A percentile compares a stretch with the other conserved stretches of the same genome.
phyloP scores from a whole-genome alignment of 1,140 invertebrate genomes.

The Epicauta chinensis region DNA sequence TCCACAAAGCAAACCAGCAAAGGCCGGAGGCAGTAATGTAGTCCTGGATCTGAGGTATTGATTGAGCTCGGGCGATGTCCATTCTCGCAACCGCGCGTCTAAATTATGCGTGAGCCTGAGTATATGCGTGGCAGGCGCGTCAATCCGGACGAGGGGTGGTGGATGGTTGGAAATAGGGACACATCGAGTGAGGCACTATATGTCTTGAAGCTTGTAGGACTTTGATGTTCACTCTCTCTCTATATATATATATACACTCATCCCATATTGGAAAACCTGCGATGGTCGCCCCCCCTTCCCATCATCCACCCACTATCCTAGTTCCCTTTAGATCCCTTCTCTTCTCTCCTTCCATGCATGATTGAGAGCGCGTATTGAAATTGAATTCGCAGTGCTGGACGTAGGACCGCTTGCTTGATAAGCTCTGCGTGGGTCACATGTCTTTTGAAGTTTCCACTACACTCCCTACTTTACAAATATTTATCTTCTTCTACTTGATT shows the following conservation, averaged over 20 bases:
- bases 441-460: constrained; percentile 26
- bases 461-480: constrained; percentile 23
- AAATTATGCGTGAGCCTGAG: constrained; percentile 43
- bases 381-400: constrained; percentile 38
- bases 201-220: constrained; percentile 34
- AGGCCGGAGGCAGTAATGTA: constrained; percentile 29
- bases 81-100: constrained; percentile 40
- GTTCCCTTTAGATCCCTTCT: constrained; percentile 8
- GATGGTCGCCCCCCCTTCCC: neutral
- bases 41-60: constrained; percentile 39
- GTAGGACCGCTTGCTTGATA: constrained; percentile 20
- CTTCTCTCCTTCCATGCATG: constrained; percentile 38
- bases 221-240: constrained; percentile 35
- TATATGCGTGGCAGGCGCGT: constrained; percentile 41
- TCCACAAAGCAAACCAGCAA: constrained; percentile 20
- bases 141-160: constrained; percentile 32
- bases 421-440: constrained; percentile 25
- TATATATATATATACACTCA: neutral
- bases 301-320: neutral
- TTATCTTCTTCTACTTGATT: constrained; percentile 28
- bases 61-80: constrained; percentile 42
- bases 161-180: constrained; percentile 6
- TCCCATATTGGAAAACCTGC: neutral
- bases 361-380: constrained; percentile 43
- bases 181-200: constrained; percentile 1